Base-by-base conservation (phyloP, 2,113 vertebrate species). In the Barnardius zonarius region DNA sequence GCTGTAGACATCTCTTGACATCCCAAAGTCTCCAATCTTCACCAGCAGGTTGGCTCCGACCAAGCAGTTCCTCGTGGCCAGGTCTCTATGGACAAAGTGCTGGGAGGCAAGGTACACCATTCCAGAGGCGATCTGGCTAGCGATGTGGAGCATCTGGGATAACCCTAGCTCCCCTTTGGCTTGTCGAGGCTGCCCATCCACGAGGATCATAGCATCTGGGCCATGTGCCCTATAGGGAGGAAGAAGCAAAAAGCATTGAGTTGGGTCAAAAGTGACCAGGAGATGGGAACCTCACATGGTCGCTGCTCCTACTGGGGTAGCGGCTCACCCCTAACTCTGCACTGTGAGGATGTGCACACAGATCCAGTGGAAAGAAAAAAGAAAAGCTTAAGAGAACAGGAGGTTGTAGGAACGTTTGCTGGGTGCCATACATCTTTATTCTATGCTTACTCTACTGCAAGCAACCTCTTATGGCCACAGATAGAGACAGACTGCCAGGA, bases 1-100 rank as follows among this genome's bases (percentile, higher is more conserved):
- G 98, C 99, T 99, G 98, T 99, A 99, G 97, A 99, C 99, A 70
- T 99, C 99, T 96, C 99, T 98, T 73, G 99, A 99, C 99, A 99
- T 99, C 97, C 99, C 99, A 43, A 99, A 99, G 97, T 99, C 99
- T 88, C 99, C 99, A 6, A 99, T 99, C 98, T 99, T 99, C 92
- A 99, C 99, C 94, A 99, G 98, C 64, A 99, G 98, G 95, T 99
- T 99, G 35, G 98, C 99, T 85, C 99, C 99, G 10, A 99, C 99
- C 96, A 99, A 98, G 96, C 99, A 99, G 96, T 99, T 99, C 92
- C 99, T 98, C 27, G 99, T 99, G 85, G 99, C 99, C 98, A 99
- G 98, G 98, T 99, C 99, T 95, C 99, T 98, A 97, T 99, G 99
- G 88, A 99, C 99, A 64, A 99, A 99, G 98, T 99, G 99, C 97